Evolutionary conservation across 2,888 invertebrate genomes (phyloP).

Genomic region (Linyphia triangularis): DNA sequence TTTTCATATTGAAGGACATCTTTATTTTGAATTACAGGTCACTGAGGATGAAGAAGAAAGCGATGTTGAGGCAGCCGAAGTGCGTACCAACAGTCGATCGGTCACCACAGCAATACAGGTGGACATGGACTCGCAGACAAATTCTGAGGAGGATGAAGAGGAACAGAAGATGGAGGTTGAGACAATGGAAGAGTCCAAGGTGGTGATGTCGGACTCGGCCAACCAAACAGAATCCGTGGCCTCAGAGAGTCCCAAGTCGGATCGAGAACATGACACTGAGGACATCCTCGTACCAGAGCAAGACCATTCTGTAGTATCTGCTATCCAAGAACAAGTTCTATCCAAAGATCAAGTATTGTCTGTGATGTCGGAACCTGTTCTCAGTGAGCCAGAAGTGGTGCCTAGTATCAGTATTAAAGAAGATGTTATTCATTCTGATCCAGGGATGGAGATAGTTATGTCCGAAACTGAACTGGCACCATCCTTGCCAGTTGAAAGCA

Average conservation of each 20-base stretch:
- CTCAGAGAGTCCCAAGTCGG: conserved; percentile 66
- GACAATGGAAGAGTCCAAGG: conserved; percentile 19
- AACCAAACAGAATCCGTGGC: conserved; percentile 72
- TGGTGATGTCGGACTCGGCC: conserved; percentile 73
- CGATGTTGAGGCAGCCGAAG: conserved; percentile 39
- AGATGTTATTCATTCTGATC: conserved; percentile 36
- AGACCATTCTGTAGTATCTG: not conserved
- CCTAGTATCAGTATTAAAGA: conserved; percentile 49
- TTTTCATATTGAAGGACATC: no score
- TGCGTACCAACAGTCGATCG: conserved; percentile 80
- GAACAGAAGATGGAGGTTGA: conserved; percentile 23
- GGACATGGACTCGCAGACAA: conserved; percentile 74
- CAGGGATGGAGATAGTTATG: conserved; percentile 61
- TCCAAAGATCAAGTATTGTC: not conserved
- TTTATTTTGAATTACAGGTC: not conserved
- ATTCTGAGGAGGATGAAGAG: conserved; percentile 72
- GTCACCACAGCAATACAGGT: conserved; percentile 82
- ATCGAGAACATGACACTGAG: conserved; percentile 34
- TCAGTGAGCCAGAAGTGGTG: not conserved
- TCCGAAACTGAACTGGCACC: conserved; percentile 73
- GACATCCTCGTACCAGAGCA: not conserved
- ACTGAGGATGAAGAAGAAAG: conserved; percentile 69
- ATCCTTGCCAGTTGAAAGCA: conserved; percentile 73
- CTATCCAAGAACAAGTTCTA: not conserved
- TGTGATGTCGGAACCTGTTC: not conserved